Evolutionary conservation across 2,888 invertebrate genomes (phyloP).

Genomic region (Hyles lineata): DNA sequence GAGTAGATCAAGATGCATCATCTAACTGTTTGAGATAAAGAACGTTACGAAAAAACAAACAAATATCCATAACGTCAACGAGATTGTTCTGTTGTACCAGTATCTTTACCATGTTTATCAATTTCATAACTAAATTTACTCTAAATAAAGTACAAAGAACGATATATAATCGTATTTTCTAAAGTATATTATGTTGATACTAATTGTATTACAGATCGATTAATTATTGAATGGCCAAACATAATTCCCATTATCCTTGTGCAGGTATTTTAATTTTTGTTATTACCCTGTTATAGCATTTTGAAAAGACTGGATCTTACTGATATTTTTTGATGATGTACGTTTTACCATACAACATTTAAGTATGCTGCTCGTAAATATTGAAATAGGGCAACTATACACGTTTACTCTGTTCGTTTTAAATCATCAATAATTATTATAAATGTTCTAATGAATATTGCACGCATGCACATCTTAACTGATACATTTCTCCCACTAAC

Average conservation of each 20-base stretch:
- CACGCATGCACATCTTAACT: background rate
- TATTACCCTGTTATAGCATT: background rate
- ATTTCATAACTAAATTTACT: background rate
- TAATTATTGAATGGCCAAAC: background rate
- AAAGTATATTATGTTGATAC: constrained; percentile 4
- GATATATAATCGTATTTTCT: background rate
- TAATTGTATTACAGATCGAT: constrained; percentile 11
- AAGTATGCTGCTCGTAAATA: no score
- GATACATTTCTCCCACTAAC: background rate
- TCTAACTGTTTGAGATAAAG: background rate
- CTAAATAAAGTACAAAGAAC: constrained; percentile 8
- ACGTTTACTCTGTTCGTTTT: no score
- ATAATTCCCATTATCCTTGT: no score
- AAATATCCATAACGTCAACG: background rate
- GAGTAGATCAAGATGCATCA: background rate
- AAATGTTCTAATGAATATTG: background rate
- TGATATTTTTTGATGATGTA: background rate
- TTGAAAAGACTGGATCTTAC: background rate
- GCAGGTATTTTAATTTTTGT: background rate
- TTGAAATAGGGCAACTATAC: no score
- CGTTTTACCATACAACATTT: no score
- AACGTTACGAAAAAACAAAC: background rate
- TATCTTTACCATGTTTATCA: background rate
- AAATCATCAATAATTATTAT: background rate
- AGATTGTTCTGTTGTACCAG: background rate